Conservation (phyloP, 2,888 invertebrate species). For the Mythimna pallens region DNA sequence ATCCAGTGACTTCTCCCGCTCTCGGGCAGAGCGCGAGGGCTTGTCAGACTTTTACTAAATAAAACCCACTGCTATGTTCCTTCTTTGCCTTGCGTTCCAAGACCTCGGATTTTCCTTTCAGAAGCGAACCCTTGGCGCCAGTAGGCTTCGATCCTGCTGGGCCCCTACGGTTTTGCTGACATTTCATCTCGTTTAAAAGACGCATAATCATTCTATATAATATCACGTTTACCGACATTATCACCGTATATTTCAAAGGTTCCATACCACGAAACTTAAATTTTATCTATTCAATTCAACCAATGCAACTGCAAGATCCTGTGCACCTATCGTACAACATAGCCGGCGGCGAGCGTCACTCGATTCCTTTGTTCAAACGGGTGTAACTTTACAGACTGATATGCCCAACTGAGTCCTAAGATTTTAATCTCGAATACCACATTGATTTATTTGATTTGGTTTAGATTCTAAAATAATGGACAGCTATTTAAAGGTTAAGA, state of each 20-base stretch:
- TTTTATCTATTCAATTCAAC: conserved; percentile 44
- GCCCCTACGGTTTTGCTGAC: too few species aligned
- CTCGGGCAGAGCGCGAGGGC: too few species aligned
- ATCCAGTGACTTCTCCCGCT: too few species aligned
- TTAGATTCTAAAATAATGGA: not conserved
- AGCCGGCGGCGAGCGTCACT: conserved; percentile 27
- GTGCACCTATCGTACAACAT: conserved; percentile 49
- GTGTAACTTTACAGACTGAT: conserved; percentile 47
- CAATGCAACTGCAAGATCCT: conserved; percentile 35
- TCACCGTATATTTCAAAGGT: not conserved
- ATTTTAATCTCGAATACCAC: conserved; percentile 34
- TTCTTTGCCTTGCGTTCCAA: too few species aligned
- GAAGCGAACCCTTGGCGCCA: too few species aligned
- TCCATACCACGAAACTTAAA: not conserved
- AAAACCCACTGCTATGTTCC: too few species aligned
- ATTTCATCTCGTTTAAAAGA: too few species aligned
- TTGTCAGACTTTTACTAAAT: too few species aligned
- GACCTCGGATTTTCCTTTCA: too few species aligned
- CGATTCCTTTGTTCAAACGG: conserved; percentile 49
- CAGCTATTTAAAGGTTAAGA: not conserved
- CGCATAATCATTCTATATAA: not conserved
- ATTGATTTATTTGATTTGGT: conserved; percentile 7
- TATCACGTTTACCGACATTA: not conserved
- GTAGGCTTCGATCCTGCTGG: too few species aligned
- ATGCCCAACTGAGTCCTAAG: conserved; percentile 27